Percentiles rank a stretch among this genome's conserved stretches.
Conservation (phyloP, 2,797 vertebrate species). For the Sebastes jordani region DNA sequence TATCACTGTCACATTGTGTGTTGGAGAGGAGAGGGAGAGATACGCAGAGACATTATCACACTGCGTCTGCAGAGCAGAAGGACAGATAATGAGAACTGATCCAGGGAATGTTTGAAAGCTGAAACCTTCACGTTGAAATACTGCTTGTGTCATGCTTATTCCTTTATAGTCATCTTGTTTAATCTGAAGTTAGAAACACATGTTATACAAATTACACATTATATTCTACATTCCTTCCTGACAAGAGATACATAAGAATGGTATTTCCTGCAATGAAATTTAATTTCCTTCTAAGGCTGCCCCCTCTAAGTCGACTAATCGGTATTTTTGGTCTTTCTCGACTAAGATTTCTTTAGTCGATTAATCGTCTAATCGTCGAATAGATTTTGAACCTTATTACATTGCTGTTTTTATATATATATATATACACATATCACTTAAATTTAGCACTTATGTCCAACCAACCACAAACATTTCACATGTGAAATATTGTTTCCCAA, state of each 20-base stretch:
- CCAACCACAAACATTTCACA: no score
- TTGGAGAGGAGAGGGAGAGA: constrained; percentile 3
- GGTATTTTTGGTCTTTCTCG: no score
- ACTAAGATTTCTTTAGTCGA: no score
- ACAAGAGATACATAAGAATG: background rate
- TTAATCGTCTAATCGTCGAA: no score
- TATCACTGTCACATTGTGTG: constrained; percentile 37
- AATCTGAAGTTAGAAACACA: background rate
- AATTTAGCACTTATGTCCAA: background rate
- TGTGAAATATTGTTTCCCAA: background rate
- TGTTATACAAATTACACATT: background rate
- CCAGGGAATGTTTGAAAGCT: constrained; percentile 17
- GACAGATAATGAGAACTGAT: constrained; percentile 26
- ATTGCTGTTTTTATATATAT: background rate
- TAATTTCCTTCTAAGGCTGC: no score
- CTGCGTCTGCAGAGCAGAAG: constrained; percentile 6
- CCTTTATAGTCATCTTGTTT: background rate
- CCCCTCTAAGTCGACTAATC: no score
- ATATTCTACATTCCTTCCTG: background rate
- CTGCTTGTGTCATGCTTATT: background rate
- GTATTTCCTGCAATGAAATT: no score
- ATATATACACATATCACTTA: no score
- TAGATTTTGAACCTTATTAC: background rate
- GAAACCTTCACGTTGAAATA: constrained; percentile 13
- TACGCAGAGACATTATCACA: background rate